A percentile compares a stretch with the other conserved stretches of the same genome.
Evolutionary conservation across 2,888 invertebrate genomes (phyloP).

Genomic region (Tridacna crocea): DNA sequence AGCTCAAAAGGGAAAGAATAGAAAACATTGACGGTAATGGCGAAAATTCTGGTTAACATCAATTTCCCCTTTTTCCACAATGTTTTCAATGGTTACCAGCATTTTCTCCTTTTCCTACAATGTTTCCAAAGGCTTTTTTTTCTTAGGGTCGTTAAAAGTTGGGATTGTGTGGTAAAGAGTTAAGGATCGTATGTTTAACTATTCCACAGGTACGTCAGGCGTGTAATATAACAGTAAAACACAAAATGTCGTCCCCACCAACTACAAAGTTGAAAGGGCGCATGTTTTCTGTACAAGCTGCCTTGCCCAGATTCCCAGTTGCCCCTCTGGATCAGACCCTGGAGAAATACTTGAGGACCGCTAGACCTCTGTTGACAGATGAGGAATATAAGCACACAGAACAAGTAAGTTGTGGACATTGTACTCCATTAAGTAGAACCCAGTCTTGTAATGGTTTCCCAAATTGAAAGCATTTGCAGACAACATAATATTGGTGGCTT

Average conservation of each 20-base stretch:
- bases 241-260: conserved; percentile 32
- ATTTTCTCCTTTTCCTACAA: no score
- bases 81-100: no score
- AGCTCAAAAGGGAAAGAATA: no score
- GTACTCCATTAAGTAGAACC: no score
- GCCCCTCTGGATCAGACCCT: conserved; percentile 83
- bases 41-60: not conserved
- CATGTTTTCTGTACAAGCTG: conserved; percentile 77
- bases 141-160: no score
- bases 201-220: conserved; percentile 14
- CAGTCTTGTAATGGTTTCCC: no score
- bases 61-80: no score
- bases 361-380: conserved; percentile 79
- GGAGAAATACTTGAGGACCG: conserved; percentile 81
- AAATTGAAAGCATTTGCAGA: no score
- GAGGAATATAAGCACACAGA: conserved; percentile 80
- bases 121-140: no score
- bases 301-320: conserved; percentile 82
- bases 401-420: conserved; percentile 65
- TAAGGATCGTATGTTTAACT: not conserved
- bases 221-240: not conserved
- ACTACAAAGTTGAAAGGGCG: conserved; percentile 63
- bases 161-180: not conserved
- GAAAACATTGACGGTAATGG: not conserved
- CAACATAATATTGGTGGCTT: no score